phyloP scores from a whole-genome alignment of 2,888 invertebrate species.

The Aleiodes testaceus region DNA sequence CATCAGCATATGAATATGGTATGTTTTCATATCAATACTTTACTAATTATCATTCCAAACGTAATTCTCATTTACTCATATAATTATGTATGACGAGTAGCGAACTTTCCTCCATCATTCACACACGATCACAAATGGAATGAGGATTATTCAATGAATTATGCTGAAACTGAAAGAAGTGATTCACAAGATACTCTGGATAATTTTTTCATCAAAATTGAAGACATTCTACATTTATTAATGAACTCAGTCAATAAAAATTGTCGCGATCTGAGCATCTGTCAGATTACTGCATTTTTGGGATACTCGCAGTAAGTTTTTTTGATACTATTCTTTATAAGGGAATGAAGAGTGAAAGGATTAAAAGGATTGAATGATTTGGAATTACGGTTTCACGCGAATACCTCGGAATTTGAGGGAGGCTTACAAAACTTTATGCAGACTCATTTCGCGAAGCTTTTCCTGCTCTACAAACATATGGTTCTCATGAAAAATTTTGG shows the following conservation, averaged over 20 bases:
- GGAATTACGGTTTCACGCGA: no score
- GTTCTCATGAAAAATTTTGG: no score
- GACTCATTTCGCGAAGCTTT: no score
- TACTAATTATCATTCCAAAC: not conserved
- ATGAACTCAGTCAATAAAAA: conserved; percentile 47
- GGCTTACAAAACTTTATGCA: no score
- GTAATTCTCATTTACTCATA: not conserved
- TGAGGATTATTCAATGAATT: not conserved
- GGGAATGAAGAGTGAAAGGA: no score
- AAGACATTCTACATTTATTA: conserved; percentile 47
- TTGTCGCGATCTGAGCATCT: conserved; percentile 48
- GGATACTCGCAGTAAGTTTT: conserved; percentile 35
- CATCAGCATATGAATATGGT: conserved; percentile 21
- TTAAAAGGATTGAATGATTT: no score
- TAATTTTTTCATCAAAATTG: conserved; percentile 45
- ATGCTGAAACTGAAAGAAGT: not conserved
- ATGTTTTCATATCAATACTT: not conserved
- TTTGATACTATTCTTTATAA: no score
- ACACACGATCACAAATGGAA: conserved; percentile 12
- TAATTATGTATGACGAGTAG: not conserved
- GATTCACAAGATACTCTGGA: not conserved
- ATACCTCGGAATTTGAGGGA: no score
- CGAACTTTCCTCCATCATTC: not conserved
- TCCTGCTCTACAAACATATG: no score
- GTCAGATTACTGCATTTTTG: conserved; percentile 45